Evolutionary conservation across 2,797 vertebrate species (phyloP).

Genomic region (Petrocephalus sullivani): DNA sequence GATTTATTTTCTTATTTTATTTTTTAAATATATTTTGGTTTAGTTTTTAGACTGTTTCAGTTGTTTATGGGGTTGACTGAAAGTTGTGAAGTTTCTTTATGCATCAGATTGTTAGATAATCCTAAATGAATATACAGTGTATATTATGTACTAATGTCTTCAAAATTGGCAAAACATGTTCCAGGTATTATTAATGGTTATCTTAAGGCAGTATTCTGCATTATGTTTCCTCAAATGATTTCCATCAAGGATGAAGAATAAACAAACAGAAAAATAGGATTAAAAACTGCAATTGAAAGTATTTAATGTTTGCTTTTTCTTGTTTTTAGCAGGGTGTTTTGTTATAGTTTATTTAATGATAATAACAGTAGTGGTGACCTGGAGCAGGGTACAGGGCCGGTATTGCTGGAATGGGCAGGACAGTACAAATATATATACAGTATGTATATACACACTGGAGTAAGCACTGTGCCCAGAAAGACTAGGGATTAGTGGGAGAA

Average conservation of each 20-base stretch:
- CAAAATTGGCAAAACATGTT: neutral
- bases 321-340: neutral
- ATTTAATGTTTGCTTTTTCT: neutral
- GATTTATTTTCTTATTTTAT: neutral
- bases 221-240: neutral
- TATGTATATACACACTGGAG: neutral
- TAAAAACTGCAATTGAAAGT: neutral
- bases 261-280: neutral
- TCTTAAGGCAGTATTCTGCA: neutral
- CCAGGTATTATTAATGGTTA: neutral
- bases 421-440: no score
- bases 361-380: neutral
- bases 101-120: no score
- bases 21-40: neutral
- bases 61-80: no score
- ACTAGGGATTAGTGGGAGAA: neutral
- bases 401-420: neutral
- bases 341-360: neutral
- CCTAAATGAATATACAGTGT: no score
- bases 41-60: no score
- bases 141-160: no score
- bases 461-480: neutral
- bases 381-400: neutral
- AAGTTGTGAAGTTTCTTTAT: no score
- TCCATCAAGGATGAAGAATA: neutral